Evolutionary conservation across 2,113 vertebrate genomes (phyloP), one percentile per base, ranked within the genome.

Genomic region (Heteronetta atricapilla): DNA sequence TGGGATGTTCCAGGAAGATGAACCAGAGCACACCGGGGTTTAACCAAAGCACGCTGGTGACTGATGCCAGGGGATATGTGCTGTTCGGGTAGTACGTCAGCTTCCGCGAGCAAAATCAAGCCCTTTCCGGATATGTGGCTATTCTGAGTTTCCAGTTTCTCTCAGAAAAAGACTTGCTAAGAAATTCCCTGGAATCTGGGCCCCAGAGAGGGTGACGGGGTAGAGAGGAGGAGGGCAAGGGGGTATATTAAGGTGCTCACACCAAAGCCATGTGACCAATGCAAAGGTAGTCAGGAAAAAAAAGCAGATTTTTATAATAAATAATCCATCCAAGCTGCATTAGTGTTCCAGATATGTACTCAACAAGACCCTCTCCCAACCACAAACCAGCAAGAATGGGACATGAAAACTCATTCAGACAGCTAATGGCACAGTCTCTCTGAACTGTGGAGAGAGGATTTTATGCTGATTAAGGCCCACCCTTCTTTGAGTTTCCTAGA

Each of bases 261-360:
- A 96, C 92, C 93, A 96, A 96, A 95, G 96, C 95, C 95, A 96
- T 96, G 89, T 95, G 96, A 96, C 90, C 95, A 97, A 92, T 94
- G 90, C 94, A 96, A 97, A 95, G 96, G 96, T 96, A 97, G 94
- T 96, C 96, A 96, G 96, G 89, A 96, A 94, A 96, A 96, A 96
- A 86, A 90, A 86, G 83, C 94, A 97, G 92, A 88, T 96, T 82
- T 96, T 96, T 85, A 94, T 95, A 96, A 92, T 92, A 90, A 96
- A 96, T 84, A 78, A 97, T 93, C 86, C 87, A 90, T 91, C 93
- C 94, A 95, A 95, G 94, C 93, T 96, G 93, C 78, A 94, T 97
- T 97, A 98, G 97, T 97, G 97, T 98, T 97, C 94, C 75, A 55
- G 83, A 95, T 91, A 88, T 91, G 94, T 95, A 94, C 56, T 91